Conservation (phyloP, 2,888 invertebrate genomes). For the Furcula furcula region DNA sequence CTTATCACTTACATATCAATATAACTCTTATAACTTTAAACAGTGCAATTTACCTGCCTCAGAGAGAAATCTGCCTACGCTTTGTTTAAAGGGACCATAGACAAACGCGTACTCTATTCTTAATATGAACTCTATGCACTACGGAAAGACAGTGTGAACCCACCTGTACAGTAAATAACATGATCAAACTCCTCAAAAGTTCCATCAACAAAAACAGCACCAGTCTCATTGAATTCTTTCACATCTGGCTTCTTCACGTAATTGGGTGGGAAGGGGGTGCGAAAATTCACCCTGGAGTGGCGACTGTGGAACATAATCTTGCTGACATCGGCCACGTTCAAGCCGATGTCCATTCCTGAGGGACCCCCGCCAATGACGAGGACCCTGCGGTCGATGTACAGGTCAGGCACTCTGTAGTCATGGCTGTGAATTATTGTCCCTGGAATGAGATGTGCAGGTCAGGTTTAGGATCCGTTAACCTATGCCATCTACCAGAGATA, state of each 20-base stretch:
- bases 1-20: too few relatives aligned
- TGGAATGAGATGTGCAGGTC: too few relatives aligned
- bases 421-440: conserved; percentile 87
- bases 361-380: conserved; percentile 87
- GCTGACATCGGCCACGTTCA: conserved; percentile 80
- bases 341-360: conserved; percentile 87
- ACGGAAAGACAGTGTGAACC: conserved; percentile 6
- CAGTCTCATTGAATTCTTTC: conserved; percentile 69
- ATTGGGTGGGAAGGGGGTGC: conserved; percentile 67
- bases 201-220: conserved; percentile 83
- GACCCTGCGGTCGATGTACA: conserved; percentile 81
- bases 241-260: conserved; percentile 78
- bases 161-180: conserved; percentile 88
- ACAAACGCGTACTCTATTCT: too few relatives aligned
- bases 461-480: too few relatives aligned
- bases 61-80: too few relatives aligned
- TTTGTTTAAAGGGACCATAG: too few relatives aligned
- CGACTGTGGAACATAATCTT: conserved; percentile 76
- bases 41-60: too few relatives aligned
- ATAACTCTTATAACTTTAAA: too few relatives aligned
- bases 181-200: conserved; percentile 82
- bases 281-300: conserved; percentile 61
- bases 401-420: conserved; percentile 84
- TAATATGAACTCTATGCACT: too few relatives aligned
- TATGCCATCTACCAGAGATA: too few relatives aligned